These are phyloP conservation scores for Sander lucioperca DNA, from an alignment of 2,113 vertebrate genomes.

Conservation along the genomic window DNA sequence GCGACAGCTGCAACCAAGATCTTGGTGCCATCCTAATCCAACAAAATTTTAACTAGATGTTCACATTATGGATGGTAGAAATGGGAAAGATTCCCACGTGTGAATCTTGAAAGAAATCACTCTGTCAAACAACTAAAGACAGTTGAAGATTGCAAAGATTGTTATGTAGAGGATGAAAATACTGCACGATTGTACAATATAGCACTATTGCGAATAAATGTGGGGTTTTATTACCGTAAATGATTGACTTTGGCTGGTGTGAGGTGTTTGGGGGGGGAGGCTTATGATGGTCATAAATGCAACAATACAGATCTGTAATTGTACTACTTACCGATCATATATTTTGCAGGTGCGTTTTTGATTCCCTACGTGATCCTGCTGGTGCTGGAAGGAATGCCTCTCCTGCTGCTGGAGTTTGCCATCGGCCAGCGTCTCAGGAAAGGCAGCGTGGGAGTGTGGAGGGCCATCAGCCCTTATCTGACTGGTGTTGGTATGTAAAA, in stretches of 20 bases:
- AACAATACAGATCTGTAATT: not conserved
- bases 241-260: too few species aligned
- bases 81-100: not conserved
- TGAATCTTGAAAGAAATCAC: too few species aligned
- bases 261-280: too few species aligned
- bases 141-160: too few species aligned
- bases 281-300: not conserved
- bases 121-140: too few species aligned
- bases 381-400: constrained; percentile 91
- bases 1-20: too few species aligned
- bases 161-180: too few species aligned
- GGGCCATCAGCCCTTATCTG: constrained; percentile 87
- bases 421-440: constrained; percentile 92
- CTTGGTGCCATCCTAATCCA: too few species aligned
- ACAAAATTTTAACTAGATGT: too few species aligned
- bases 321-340: not conserved
- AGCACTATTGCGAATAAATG: too few species aligned
- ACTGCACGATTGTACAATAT: too few species aligned
- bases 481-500: constrained; percentile 89
- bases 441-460: constrained; percentile 91
- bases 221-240: too few species aligned
- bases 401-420: constrained; percentile 93
- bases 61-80: not conserved
- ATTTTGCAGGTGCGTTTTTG: constrained; percentile 91
- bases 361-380: constrained; percentile 94